Evolutionary conservation across 2,113 vertebrate genomes (phyloP), one percentile per base, ranked within the genome.

Genomic region (Lepus americanus): DNA sequence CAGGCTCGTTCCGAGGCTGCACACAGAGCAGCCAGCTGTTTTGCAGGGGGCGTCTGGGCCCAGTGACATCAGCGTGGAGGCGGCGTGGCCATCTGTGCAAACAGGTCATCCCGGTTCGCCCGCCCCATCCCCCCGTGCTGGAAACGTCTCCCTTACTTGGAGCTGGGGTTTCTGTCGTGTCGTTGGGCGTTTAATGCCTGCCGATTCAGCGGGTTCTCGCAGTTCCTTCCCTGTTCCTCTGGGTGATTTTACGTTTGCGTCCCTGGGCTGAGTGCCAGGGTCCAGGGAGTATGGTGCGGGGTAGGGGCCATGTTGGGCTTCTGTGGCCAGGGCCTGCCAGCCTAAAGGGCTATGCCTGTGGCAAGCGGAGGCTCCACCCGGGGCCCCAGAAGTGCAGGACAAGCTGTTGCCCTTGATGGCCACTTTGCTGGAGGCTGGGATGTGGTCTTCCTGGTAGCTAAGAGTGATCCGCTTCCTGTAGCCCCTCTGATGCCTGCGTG

Each of bases 21-120:
- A 66, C 97, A 97, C 95, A 94, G 98, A 97, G 97, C 97, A 55
- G 97, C 98, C 98, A 98, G 98, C 98, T 98, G 98, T 96, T 95
- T 96, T 94, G 86, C 94, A 96, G 97, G 94, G 96, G 97, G 53
- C 27, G 69, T 53, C 95, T 96, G 97, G 97, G 97, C 95, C 96
- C 85, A 95, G 96, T 98, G 96, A 96, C 95, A 91, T 95, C 80
- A 98, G 98, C 16, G 78, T 44, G 88, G 96, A 92, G 96, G 94
- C 89, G 85, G 95, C 95, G 51, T 92, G 93, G 59, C 98, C 98
- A 97, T 97, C 98, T 98, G 98, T 95, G 97, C 29, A 92, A 73
- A 29, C 96, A 33, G 97, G 97, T 94, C 97, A 8, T 10, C 95
- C 95, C 66, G 17, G 8, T 27, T 27, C 64, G 64, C 55, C 6